Base-by-base conservation (phyloP, 2,797 vertebrate genomes). In the Danio tinwini region DNA sequence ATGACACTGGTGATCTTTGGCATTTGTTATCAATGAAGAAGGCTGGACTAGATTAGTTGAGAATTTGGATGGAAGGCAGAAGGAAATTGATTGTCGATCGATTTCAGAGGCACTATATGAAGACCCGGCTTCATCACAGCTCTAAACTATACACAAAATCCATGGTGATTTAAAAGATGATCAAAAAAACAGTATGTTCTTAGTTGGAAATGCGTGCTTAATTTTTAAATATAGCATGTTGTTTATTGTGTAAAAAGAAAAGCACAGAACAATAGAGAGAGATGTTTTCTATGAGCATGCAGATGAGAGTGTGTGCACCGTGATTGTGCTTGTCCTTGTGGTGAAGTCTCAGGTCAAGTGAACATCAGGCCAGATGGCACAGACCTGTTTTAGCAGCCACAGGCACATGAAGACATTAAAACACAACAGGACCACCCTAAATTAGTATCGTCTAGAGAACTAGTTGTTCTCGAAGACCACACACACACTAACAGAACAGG, bases 331-430 rank as follows among this genome's bases (percentile, higher is more conserved):
- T 62, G 56, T 77, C 65, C 62, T 78, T 80, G 56, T 76, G 56
- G 70, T 52, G 58, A 42, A 39, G 49, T 53, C 71, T 74, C 49
- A 83, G 82, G 78, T 82, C 75, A 84, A 79, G 75, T 56, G 64
- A 78, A 61, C 75, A 77, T 75, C 50, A 76, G 39, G 81, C 58
- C 80, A 87, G 81, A 85, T 86, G 82, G 83, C 71, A 16, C 71
- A 84, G 77, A 85, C 76, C 73, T 77, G 83, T 78, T 85, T 61
- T 71, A 67, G 84, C 65, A 73, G 74, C 49, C 21, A 19, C 76
- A 76, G 61, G 59, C 74, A 83, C 76, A 73, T 77, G 74, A 62
- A 37, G 80, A 80, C 80, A 84, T 82, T 85, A 83, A 84, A 71
- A 40, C 70, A 76, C 45, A 78, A 71, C 61, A 76, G 78, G 65